These are phyloP conservation scores for Tragelaphus scriptus DNA, from an alignment of 2,113 vertebrate genomes.

Conservation along the genomic window DNA sequence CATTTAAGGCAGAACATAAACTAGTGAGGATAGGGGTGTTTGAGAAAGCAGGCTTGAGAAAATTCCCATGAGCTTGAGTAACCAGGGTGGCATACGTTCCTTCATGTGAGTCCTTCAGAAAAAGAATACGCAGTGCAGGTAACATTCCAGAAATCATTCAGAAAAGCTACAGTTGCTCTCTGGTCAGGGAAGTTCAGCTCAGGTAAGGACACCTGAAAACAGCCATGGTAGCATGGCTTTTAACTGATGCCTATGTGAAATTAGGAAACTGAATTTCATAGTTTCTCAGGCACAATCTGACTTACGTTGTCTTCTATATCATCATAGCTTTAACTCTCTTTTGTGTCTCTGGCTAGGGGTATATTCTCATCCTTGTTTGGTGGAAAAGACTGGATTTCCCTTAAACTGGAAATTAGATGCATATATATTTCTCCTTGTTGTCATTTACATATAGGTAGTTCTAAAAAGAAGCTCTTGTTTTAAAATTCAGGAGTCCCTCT, in stretches of 20 bases:
- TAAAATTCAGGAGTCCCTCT: conserved; percentile 30
- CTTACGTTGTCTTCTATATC: neutral
- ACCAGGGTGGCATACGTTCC: neutral
- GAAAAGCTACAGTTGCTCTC: neutral
- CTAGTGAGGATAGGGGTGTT: neutral
- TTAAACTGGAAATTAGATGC: conserved; percentile 7
- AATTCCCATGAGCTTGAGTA: neutral
- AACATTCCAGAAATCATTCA: neutral
- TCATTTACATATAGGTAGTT: conserved; percentile 14
- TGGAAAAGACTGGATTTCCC: neutral
- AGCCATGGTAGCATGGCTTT: neutral
- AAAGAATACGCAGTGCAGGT: neutral
- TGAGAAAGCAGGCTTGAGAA: neutral
- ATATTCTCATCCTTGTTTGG: neutral
- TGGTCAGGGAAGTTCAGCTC: neutral
- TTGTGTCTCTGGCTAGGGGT: neutral
- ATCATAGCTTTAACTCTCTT: neutral
- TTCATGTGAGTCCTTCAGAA: neutral
- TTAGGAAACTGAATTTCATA: neutral
- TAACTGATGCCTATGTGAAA: neutral
- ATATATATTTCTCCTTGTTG: neutral
- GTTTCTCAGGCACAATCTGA: neutral
- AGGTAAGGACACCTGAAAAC: neutral
- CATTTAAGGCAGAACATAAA: neutral
- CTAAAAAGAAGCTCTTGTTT: conserved; percentile 10